Base-by-base conservation (phyloP, 2,797 vertebrate species). In the Scyliorhinus canicula region DNA sequence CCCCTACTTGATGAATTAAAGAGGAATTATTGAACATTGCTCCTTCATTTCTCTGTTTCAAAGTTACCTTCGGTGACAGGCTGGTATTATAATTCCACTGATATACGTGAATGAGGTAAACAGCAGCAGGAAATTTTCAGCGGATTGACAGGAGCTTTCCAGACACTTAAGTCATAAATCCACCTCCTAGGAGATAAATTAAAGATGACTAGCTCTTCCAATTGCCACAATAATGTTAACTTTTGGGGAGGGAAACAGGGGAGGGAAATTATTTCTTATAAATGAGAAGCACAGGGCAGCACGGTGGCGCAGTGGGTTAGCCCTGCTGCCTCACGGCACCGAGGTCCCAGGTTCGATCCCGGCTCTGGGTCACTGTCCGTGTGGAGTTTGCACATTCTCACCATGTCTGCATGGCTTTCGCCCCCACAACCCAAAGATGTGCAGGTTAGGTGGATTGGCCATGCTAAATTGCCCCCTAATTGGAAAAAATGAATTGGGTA, bases 161-260 rank as follows among this genome's bases (percentile, higher is more conserved):
- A 60, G 63, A 24, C 90, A 63, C 90, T 93, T 93, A 44, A 60
- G 60, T 60, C 86, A n/a, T 90, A 90, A 88, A 90, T 40, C 60
- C 60, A 35, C 55, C 55, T 93, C 21, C n/a, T 26, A 24, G 60
- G 35, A 93, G 63, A 93, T 93, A 63, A 93, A 93, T 65, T 93
- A 67, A 65, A 93, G 84, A 67, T 93, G 60, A 93, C 65, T 65
- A 44, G 21, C 14, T 21, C 21, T 55, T n/a, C n/a, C 60, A 65
- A 40, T 91, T 9, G 40, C n/a, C 31, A 31, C 21, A 26, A 57
- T 60, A 50, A 91, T 91, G n/a, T 91, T 57, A 63, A 28, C 35
- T 65, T 63, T 93, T 93, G 40, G n/a, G 21, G 19, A 40, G n/a
- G 35, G 5, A 24, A 63, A 65, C 5, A 47, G 9, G n/a, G 60